Evolutionary conservation across 2,888 invertebrate species (phyloP), one percentile per base, ranked within the genome.

Genomic region (Leptarthrus brevirostris): DNA sequence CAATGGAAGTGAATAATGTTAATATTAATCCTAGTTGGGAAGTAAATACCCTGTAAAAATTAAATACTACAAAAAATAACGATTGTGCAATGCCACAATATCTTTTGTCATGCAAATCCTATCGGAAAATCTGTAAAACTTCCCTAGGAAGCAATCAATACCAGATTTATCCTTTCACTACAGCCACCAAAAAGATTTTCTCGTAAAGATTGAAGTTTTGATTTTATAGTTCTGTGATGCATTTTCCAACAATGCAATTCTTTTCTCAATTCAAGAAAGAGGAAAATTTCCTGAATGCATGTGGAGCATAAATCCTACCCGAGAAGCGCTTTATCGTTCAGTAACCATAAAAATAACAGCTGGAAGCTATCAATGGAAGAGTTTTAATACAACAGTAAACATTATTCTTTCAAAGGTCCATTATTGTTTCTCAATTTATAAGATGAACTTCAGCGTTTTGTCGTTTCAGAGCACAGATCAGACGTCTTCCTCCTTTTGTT

Each of bases 401-500:
- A 58, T 58, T 36, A 58, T 34, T 58, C 58, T 58, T 18, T 20
- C 20, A 18, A n/a, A 58, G 36, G 16, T 40, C 36, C 36, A 36
- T 34, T 16, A 58, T 58, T 58, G 18, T 58, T 34, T 20, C 58
- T n/a, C 24, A 58, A 58, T 18, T 20, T 20, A 8, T 8, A 49
- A 49, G 20, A 49, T 20, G 16, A 49, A 16, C 49, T 49, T 36
- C 20, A 10, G 6, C 22, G 36, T 20, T 40, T 58, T 18, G 36
- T 34, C 36, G 58, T 34, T 34, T 30, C 34, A 16, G 20, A 6
- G 49, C 36, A 36, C 12, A 36, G 18, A 12, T 26, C 58, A 36
- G 58, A 58, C 18, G 58, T 40, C 36, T 40, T 34, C 36, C 24
- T 52, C 52, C 64, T 24, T 22, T 66, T 66, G 64, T 66, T 66